Base-by-base conservation (phyloP, 1,140 invertebrate species). In the Zaprionus ornatus region DNA sequence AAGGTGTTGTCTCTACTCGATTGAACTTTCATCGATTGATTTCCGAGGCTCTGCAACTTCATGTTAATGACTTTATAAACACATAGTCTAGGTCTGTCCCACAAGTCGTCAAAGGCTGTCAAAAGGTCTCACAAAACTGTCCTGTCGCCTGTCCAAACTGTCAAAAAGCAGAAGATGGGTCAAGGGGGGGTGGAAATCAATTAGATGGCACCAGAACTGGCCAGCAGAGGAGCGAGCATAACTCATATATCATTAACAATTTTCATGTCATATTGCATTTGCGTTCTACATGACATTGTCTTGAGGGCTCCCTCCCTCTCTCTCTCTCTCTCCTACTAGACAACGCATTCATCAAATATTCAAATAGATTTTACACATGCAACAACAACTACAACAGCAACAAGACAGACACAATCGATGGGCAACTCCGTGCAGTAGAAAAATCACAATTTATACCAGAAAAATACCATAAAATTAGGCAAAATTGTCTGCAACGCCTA, bases 211-310 rank as follows among this genome's bases (percentile, higher is more conserved):
- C 40, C 59, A 54, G 64, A 54, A 64, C 65, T 62, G 70, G 63
- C 42, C 29, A 62, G 69, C 60, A 72, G 57, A 57, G 15, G 40
- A 45, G 7, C 45, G 23, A 13, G 9, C 45, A 71, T 70, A 71
- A 80, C 84, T 88, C 85, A 88, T 88, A 76, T 79, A 88, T 90
- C 84, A 88, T 88, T 88, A 90, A 88, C 81, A 84, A 88, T 88
- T 88, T 88, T 73, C 84, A 71, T 90, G 84, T 88, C 84, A 90
- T 81, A 78, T 63, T 67, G 78, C 74, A 82, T 80, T 83, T 74
- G 71, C 52, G 37, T 63, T 48, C n/a, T n/a, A 40, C n/a, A 65
- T 71, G 81, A 82, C 75, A 6, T n/a, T 48, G 69, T 83, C 80
- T 87, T 75, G 69, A 55, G 52, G 57, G 19, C n/a, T n/a, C n/a